Evolutionary conservation across 2,797 vertebrate genomes (phyloP).

Genomic region (Pseudochirops cupreus): DNA sequence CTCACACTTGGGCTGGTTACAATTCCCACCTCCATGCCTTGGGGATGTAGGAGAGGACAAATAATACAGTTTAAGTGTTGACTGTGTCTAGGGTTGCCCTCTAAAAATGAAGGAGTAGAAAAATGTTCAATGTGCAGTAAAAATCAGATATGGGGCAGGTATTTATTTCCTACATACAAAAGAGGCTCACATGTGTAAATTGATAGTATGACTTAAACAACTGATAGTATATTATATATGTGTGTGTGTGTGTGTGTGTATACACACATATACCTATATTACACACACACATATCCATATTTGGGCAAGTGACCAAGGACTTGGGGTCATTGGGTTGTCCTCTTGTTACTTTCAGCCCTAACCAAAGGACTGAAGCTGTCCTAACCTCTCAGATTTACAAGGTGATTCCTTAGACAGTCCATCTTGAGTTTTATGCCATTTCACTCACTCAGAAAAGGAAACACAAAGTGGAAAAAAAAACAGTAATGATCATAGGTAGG

Average conservation of each 20-base stretch:
- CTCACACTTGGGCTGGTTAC: background rate
- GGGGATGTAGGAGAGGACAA: background rate
- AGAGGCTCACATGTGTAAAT: background rate
- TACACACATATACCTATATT: no score
- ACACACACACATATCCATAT: no score
- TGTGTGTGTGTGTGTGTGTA: no score
- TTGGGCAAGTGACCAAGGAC: background rate
- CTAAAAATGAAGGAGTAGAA: background rate
- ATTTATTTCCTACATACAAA: background rate
- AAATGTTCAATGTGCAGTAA: background rate
- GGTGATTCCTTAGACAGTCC: no score
- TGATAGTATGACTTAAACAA: background rate
- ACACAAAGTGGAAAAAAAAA: no score
- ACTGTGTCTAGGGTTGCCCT: background rate
- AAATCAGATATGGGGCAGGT: background rate
- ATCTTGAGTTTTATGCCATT: no score
- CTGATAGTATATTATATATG: background rate
- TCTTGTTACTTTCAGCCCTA: no score
- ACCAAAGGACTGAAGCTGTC: no score
- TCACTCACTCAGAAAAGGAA: no score
- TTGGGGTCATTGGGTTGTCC: no score
- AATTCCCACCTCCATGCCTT: background rate
- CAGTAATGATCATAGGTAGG: no score
- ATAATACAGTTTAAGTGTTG: background rate
- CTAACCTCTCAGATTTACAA: no score